Evolutionary conservation across 1,140 invertebrate species (phyloP).

Genomic region (Drosophila nasuta): DNA sequence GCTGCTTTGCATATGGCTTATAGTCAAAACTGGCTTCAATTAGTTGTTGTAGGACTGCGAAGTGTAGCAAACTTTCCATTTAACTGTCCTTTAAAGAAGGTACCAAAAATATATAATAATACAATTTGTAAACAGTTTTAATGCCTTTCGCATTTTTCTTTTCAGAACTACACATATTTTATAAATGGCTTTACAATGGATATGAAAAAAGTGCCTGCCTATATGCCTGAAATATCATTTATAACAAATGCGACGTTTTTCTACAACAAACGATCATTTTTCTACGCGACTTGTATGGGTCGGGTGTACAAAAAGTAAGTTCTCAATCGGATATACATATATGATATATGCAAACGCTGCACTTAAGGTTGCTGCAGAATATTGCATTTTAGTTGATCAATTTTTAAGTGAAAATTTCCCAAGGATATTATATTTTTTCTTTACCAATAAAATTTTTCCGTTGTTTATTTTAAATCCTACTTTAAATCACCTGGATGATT

Average conservation of each 20-base stretch:
- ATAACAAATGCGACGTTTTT: slow-evolving; percentile 13
- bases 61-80: slow-evolving; percentile 38
- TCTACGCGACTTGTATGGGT: neutral
- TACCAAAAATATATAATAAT: neutral
- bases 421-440: too few relatives aligned
- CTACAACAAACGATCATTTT: slow-evolving; percentile 20
- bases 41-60: slow-evolving; percentile 29
- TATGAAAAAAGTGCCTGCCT: slow-evolving; percentile 35
- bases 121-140: neutral
- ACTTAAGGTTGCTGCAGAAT: neutral
- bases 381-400: too few relatives aligned
- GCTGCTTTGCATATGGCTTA: slow-evolving; percentile 15
- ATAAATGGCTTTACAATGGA: slow-evolving; percentile 31
- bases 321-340: neutral
- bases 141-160: neutral
- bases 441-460: too few relatives aligned
- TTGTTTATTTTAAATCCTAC: too few relatives aligned
- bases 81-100: slow-evolving; percentile 48
- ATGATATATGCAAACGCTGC: neutral
- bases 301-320: neutral
- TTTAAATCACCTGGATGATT: too few relatives aligned
- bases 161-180: slow-evolving; percentile 33
- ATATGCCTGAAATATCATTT: slow-evolving; percentile 31
- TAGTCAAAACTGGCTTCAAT: slow-evolving; percentile 19
- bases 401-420: too few relatives aligned